Evolutionary conservation across 92 coral and sea anemone species (phyloP).

Genomic region (Parazoanthus darwini): DNA sequence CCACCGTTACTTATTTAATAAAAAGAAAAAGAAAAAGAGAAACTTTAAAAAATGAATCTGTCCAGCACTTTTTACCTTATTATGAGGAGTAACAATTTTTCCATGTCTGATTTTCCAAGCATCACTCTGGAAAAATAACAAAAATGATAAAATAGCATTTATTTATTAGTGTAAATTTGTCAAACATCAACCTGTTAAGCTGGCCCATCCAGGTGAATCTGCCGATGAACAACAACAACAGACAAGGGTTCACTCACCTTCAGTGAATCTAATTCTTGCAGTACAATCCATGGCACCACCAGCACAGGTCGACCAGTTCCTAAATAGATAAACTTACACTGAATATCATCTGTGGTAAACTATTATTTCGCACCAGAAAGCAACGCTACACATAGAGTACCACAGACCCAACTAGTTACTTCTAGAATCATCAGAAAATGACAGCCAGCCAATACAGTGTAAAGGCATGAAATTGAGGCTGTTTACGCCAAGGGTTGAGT

Average conservation of each 20-base stretch:
- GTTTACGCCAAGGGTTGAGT: too few relatives aligned
- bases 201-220: not conserved
- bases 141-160: not conserved
- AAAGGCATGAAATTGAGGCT: too few relatives aligned
- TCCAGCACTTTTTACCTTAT: constrained; percentile 47
- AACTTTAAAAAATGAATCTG: not conserved
- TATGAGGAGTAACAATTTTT: constrained; percentile 50
- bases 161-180: not conserved
- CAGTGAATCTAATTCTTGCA: constrained; percentile 92
- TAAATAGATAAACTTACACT: constrained; percentile 3
- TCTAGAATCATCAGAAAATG: too few relatives aligned
- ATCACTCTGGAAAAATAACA: constrained; percentile 64
- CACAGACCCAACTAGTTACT: too few relatives aligned
- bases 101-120: constrained; percentile 72
- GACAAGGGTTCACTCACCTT: constrained; percentile 58
- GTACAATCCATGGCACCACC: constrained; percentile 92
- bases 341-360: not conserved
- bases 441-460: too few relatives aligned
- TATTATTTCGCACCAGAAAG: too few relatives aligned
- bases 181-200: not conserved
- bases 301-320: constrained; percentile 91
- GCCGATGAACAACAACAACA: not conserved
- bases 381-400: too few relatives aligned
- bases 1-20: too few relatives aligned
- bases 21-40: too few relatives aligned